Evolutionary conservation across 2,797 vertebrate species (phyloP), one percentile per base, ranked within the genome.

Genomic region (Eupleurogrammus muticus): DNA sequence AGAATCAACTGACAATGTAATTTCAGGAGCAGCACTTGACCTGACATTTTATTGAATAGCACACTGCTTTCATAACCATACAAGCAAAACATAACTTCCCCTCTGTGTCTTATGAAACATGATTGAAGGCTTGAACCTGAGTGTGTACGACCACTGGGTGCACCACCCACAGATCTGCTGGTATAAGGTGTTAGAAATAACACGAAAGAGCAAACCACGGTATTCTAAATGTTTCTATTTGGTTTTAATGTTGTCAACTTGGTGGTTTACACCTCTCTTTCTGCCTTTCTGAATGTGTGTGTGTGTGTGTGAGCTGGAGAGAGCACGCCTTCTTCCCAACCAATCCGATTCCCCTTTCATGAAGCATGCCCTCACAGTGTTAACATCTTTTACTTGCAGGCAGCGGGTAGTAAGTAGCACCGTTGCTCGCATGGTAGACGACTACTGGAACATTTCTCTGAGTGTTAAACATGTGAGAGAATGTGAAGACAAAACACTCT

Each of bases 261-360:
- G 52, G 24, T 60, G 38, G 48, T 60, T 52, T 23, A 23, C 48
- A 35, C 7, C 2, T 1, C 7, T 36, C 3, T 36, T 9, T 36
- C 7, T 36, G 38, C 36, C 23, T 51, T 34, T 64, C 16, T n/a
- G 48, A 44, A 17, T 57, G 20, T 19, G 28, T 4, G 35, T 56
- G 14, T 48, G 36, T 6, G 35, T 21, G 20, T 49, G 34, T 20
- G 21, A 17, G 20, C 32, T 9, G 49, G 46, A 8, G 49, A 12
- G 17, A 36, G 20, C 20, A 2, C 58, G 54, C 35, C 17, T 34
- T 50, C 9, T 42, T 50, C 46, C n/a, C 3, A 42, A 50, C 17
- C 21, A 40, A 21, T 67, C 54, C 46, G 50, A 42, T 67, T 56
- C 34, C 35, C 14, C 10, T 42, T 68, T 23, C 23, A 42, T 58